Evolutionary conservation across 2,888 invertebrate species (phyloP).

Genomic region (Busseola fusca): DNA sequence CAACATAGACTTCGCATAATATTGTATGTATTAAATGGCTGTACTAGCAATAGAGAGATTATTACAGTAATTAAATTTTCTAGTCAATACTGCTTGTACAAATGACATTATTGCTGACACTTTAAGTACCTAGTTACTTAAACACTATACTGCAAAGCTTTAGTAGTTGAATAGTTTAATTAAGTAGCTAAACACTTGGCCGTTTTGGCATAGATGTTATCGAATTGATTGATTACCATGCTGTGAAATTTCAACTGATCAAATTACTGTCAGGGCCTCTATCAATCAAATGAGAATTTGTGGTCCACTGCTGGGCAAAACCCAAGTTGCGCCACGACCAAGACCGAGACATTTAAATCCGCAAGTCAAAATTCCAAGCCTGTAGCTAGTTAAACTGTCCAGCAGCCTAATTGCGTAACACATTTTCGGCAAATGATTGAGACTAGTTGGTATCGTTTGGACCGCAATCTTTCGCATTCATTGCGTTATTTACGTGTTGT

Average conservation of each 20-base stretch:
- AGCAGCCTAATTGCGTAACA: background rate
- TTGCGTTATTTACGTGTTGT: no score
- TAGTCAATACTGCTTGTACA: conserved; percentile 17
- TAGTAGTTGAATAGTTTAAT: conserved; percentile 19
- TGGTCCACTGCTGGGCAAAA: conserved; percentile 15
- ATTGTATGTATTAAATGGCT: conserved; percentile 21
- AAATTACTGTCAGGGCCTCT: conserved; percentile 43
- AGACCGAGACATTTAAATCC: conserved; percentile 14
- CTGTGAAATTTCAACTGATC: conserved; percentile 37
- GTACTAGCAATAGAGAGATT: conserved; percentile 29
- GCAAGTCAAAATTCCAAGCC: conserved; percentile 18
- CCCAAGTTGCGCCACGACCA: conserved; percentile 14
- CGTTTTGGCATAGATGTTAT: conserved; percentile 44
- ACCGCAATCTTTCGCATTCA: no score
- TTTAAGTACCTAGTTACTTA: conserved; percentile 24
- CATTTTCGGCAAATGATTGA: no score
- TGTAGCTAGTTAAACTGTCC: background rate
- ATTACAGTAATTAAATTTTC: conserved; percentile 31
- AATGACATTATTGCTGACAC: conserved; percentile 37
- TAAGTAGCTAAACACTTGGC: conserved; percentile 23
- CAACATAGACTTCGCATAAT: conserved; percentile 8
- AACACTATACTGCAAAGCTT: conserved; percentile 30
- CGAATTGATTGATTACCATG: conserved; percentile 38
- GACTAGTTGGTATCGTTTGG: no score
- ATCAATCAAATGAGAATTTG: conserved; percentile 41